phyloP scores from a whole-genome alignment of 2,888 invertebrate genomes.

The Enoplolaimus lenunculus region DNA sequence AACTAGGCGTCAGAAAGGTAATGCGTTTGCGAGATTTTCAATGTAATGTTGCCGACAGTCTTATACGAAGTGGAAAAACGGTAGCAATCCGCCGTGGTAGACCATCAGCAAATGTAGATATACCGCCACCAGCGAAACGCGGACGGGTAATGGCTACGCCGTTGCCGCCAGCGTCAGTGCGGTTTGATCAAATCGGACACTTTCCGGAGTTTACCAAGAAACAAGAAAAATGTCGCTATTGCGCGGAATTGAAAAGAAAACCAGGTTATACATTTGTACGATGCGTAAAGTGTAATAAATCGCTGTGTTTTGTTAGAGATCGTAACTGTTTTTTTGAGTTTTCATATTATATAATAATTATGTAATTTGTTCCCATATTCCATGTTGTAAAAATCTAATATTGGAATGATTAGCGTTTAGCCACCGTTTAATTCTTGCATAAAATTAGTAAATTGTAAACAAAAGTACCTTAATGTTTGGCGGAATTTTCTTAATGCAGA shows the following conservation, averaged over 20 bases:
- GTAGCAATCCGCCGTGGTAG: neutral
- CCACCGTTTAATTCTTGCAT: too few species aligned
- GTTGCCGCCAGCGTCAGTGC: neutral
- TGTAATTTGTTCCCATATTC: too few species aligned
- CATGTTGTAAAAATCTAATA: too few species aligned
- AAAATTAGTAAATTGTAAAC: too few species aligned
- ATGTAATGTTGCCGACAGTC: neutral
- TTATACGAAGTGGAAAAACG: neutral
- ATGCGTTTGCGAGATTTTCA: neutral
- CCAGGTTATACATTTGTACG: slow-evolving; percentile 7
- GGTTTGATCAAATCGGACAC: neutral
- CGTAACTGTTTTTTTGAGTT: slow-evolving; percentile 12
- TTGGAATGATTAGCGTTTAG: too few species aligned
- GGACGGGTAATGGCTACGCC: neutral
- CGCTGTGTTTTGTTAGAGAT: neutral
- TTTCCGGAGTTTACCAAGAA: neutral
- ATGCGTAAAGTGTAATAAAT: neutral
- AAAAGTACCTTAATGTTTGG: too few species aligned
- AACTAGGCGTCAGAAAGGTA: neutral
- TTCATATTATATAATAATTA: too few species aligned
- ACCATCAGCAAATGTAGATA: neutral
- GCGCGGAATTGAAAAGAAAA: neutral
- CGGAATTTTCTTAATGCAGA: too few species aligned
- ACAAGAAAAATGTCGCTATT: slow-evolving; percentile 5
- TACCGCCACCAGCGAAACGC: neutral